A percentile compares a stretch with the other conserved stretches of the same genome.
phyloP scores from a whole-genome alignment of 92 coral and sea anemone genomes.

The Porites cylindrica region DNA sequence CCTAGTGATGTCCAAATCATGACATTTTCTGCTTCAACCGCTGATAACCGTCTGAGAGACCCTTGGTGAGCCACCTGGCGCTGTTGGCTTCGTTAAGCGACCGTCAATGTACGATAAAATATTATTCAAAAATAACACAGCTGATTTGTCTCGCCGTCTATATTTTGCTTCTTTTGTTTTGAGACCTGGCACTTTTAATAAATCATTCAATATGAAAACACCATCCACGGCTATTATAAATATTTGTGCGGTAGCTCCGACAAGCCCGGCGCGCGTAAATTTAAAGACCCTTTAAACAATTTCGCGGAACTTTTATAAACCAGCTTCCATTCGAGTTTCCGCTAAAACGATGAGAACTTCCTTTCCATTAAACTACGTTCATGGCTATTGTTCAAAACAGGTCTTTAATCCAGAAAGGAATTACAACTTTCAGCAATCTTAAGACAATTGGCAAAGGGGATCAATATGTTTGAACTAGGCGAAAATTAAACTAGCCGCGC shows the following conservation, averaged over 20 bases:
- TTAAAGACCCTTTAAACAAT: not conserved
- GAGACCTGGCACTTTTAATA: not conserved
- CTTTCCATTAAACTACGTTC: not conserved
- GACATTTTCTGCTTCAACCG: not conserved
- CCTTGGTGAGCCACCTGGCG: too few relatives aligned
- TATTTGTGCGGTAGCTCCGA: not conserved
- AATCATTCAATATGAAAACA: not conserved
- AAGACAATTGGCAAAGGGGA: not conserved
- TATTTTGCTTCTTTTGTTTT: conserved; percentile 7
- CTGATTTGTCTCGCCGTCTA: not conserved
- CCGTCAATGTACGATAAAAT: not conserved
- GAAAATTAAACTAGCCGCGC: conserved; percentile 17
- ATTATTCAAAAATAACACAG: not conserved
- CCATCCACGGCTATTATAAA: not conserved
- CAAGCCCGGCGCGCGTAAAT: not conserved
- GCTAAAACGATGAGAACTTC: not conserved
- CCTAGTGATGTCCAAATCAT: not conserved
- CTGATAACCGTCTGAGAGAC: not conserved
- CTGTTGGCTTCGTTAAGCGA: not conserved
- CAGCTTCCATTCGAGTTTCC: not conserved
- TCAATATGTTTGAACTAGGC: not conserved
- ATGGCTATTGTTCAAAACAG: not conserved
- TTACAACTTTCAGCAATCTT: not conserved
- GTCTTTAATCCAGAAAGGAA: not conserved
- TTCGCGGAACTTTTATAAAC: too few relatives aligned